These are phyloP conservation scores for Pectinophora gossypiella DNA, from an alignment of 1,140 invertebrate genomes.

Conservation along the genomic window DNA sequence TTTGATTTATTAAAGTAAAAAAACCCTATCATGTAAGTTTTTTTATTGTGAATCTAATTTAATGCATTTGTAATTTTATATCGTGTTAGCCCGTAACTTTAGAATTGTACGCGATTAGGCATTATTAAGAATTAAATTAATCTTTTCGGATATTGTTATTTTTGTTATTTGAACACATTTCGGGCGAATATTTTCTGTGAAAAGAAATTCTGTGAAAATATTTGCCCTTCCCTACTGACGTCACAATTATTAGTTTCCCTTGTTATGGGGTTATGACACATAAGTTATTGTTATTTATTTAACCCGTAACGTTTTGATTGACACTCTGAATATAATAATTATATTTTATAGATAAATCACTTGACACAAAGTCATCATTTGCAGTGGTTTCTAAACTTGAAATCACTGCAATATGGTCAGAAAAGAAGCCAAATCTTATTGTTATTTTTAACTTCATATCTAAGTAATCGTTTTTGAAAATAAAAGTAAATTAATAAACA, in stretches of 20 bases:
- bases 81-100: slow-evolving; percentile 3
- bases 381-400: no score
- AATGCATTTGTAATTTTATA: slow-evolving; percentile 24
- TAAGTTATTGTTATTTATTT: slow-evolving; percentile 26
- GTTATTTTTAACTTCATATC: no score
- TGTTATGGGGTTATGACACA: slow-evolving; percentile 51
- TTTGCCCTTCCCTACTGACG: slow-evolving; percentile 39
- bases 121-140: not conserved
- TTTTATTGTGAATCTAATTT: no score
- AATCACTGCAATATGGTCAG: no score
- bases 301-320: slow-evolving; percentile 55
- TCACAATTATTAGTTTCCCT: slow-evolving; percentile 34
- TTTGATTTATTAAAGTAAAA: no score
- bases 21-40: slow-evolving; percentile 19
- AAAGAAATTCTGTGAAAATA: slow-evolving; percentile 19
- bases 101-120: slow-evolving; percentile 28
- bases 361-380: no score
- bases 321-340: slow-evolving; percentile 60
- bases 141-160: slow-evolving; percentile 33
- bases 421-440: no score
- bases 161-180: slow-evolving; percentile 38
- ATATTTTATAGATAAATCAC: no score
- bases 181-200: slow-evolving; percentile 15
- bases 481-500: no score
- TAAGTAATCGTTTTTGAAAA: no score